A percentile compares a stretch with the other conserved stretches of the same genome.
phyloP scores from a whole-genome alignment of 2,888 invertebrate species.

The Diarsia brunnea region DNA sequence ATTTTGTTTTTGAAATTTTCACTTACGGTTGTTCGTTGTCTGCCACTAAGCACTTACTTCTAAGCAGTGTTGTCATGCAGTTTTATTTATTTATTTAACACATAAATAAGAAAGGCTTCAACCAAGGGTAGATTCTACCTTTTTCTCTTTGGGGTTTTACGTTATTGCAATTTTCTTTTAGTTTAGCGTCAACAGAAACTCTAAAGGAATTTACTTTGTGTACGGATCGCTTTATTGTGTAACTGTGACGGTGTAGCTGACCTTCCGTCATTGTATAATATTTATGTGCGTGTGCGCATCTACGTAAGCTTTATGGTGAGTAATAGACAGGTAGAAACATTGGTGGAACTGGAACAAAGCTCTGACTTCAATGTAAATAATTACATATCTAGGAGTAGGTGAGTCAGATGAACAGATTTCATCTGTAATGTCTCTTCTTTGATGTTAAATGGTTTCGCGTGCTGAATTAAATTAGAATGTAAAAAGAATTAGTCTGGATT shows the following conservation, averaged over 20 bases:
- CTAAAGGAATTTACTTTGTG: background rate
- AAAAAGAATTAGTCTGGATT: too few species aligned
- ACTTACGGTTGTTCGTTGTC: background rate
- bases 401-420: background rate
- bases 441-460: background rate
- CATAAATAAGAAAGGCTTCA: background rate
- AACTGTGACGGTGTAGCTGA: slow-evolving; percentile 26
- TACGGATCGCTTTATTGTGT: background rate
- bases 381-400: background rate
- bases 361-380: slow-evolving; percentile 36
- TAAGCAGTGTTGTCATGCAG: background rate
- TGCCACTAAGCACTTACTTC: too few species aligned
- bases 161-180: background rate
- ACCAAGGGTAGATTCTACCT: background rate
- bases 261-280: slow-evolving; percentile 46
- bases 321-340: slow-evolving; percentile 34
- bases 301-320: slow-evolving; percentile 49
- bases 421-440: slow-evolving; percentile 5
- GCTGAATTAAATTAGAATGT: background rate
- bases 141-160: background rate
- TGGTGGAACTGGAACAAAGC: slow-evolving; percentile 40
- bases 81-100: background rate
- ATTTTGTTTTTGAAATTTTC: too few species aligned
- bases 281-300: slow-evolving; percentile 21
- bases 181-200: background rate